Evolutionary conservation across 2,888 invertebrate genomes (phyloP).

Genomic region (Smittia aterrima): DNA sequence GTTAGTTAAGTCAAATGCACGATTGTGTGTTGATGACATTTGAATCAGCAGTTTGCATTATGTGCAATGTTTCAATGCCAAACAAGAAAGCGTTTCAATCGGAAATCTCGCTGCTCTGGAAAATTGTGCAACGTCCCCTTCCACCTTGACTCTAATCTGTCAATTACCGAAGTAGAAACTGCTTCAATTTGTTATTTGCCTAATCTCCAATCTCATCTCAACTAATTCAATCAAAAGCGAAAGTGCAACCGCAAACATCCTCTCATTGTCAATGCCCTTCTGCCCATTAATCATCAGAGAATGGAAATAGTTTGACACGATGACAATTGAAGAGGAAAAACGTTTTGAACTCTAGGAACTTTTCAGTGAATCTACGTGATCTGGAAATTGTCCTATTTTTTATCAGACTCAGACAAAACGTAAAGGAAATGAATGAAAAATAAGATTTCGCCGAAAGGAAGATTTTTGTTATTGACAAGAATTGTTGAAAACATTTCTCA

Average conservation of each 20-base stretch:
- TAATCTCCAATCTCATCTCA: not conserved
- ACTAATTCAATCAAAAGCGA: conserved; percentile 4
- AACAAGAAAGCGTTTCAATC: not conserved
- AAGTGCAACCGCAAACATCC: not conserved
- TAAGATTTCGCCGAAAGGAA: too few species aligned
- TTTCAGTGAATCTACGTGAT: too few species aligned
- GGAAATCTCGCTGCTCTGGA: not conserved
- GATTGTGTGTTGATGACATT: not conserved
- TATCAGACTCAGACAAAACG: too few species aligned
- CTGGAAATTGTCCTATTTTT: too few species aligned
- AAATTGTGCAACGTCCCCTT: conserved; percentile 15
- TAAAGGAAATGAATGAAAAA: too few species aligned
- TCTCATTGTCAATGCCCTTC: not conserved
- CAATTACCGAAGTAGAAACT: not conserved
- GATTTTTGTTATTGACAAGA: too few species aligned
- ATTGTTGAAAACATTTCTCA: too few species aligned
- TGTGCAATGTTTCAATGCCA: not conserved
- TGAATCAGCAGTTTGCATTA: not conserved
- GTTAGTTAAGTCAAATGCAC: conserved; percentile 8
- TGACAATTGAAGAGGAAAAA: too few species aligned
- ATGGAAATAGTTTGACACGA: too few species aligned
- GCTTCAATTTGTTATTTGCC: not conserved
- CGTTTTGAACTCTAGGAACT: too few species aligned
- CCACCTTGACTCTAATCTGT: conserved; percentile 20
- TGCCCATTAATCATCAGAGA: not conserved